Evolutionary conservation across 2,797 vertebrate genomes (phyloP).

Genomic region (Adrianichthys oophorus): DNA sequence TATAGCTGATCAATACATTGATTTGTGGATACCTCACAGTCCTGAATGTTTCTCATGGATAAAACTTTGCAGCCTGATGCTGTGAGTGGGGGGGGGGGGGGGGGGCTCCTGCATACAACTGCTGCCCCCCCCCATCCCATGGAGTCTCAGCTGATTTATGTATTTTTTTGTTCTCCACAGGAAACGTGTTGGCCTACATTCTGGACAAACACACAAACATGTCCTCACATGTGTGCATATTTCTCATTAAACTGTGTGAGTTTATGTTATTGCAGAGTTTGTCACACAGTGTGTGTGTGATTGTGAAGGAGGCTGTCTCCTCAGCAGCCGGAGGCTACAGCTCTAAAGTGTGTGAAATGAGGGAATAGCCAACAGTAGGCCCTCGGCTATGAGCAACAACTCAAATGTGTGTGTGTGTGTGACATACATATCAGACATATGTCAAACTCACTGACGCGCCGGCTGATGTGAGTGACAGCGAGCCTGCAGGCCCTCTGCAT

Average conservation of each 20-base stretch:
- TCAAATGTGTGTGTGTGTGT: slow-evolving; percentile 33
- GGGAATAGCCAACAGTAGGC: slow-evolving; percentile 56
- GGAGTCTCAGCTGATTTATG: slow-evolving; percentile 40
- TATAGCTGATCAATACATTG: no score
- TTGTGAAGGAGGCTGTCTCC: slow-evolving; percentile 27
- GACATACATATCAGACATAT: slow-evolving; percentile 57
- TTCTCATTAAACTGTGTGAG: slow-evolving; percentile 39
- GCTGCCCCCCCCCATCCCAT: neutral
- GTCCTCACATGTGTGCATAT: slow-evolving; percentile 32
- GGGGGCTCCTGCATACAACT: no score
- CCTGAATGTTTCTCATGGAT: no score
- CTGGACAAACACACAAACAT: slow-evolving; percentile 51
- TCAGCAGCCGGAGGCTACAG: slow-evolving; percentile 54
- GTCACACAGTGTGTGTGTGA: slow-evolving; percentile 14
- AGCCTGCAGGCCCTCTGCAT: slow-evolving; percentile 54
- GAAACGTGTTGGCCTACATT: slow-evolving; percentile 36
- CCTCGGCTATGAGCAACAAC: slow-evolving; percentile 39
- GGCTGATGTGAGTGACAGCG: slow-evolving; percentile 67
- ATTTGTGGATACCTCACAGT: no score
- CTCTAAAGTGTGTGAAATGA: slow-evolving; percentile 66
- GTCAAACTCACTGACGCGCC: slow-evolving; percentile 67
- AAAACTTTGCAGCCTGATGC: no score
- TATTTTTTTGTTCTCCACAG: slow-evolving; percentile 48
- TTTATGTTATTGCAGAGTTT: slow-evolving; percentile 27
- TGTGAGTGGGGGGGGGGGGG: no score